Evolutionary conservation across 2,113 vertebrate genomes (phyloP).

Genomic region (Tragelaphus strepsiceros): DNA sequence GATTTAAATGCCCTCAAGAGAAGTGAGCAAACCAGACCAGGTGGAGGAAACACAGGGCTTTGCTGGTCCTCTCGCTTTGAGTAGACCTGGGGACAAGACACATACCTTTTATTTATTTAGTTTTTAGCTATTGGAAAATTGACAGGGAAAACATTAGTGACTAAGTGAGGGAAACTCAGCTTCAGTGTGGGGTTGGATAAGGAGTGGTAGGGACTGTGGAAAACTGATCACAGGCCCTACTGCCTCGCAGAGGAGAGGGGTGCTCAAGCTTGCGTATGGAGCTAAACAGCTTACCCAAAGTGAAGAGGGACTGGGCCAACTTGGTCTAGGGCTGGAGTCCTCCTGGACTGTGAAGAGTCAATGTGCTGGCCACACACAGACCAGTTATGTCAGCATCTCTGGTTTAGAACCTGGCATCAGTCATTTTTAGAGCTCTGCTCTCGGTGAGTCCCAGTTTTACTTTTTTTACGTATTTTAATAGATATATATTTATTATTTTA

Average conservation of each 20-base stretch:
- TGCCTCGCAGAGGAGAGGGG: neutral
- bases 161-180: neutral
- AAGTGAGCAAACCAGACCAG: neutral
- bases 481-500: neutral
- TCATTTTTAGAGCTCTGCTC: neutral
- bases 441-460: neutral
- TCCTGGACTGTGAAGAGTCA: neutral
- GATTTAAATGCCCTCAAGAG: neutral
- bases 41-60: neutral
- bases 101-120: neutral
- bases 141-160: neutral
- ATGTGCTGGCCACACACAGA: neutral
- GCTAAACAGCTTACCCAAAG: neutral
- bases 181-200: neutral
- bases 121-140: neutral
- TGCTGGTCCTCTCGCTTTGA: neutral
- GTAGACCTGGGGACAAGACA: neutral
- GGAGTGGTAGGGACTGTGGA: neutral
- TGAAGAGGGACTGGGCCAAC: neutral
- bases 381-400: neutral
- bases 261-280: neutral
- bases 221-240: neutral
- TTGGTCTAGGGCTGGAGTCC: neutral
- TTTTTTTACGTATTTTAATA: neutral
- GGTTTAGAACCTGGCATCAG: too few species aligned